phyloP scores from a whole-genome alignment of 2,113 vertebrate species.

The Epinephelus lanceolatus region DNA sequence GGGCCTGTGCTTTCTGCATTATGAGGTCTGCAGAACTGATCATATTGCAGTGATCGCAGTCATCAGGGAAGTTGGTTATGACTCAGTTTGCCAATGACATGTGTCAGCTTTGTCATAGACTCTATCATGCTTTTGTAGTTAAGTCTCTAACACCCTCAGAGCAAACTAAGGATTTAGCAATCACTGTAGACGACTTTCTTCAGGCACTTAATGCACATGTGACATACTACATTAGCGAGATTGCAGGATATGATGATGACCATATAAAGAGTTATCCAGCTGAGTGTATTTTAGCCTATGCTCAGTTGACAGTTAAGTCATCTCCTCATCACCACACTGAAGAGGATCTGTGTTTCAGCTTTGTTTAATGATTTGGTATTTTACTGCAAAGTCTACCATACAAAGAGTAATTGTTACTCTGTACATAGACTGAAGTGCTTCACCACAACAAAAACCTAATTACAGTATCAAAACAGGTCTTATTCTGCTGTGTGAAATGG shows the following conservation, averaged over 20 bases:
- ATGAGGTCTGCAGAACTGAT: not conserved
- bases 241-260: not conserved
- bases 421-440: not conserved
- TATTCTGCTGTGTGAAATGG: not conserved
- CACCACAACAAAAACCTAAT: no score
- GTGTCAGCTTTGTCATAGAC: not conserved
- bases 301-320: not conserved
- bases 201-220: not conserved
- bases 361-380: not conserved
- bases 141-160: not conserved
- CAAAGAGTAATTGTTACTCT: not conserved
- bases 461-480: no score
- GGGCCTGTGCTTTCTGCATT: not conserved
- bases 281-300: not conserved
- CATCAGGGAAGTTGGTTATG: not conserved
- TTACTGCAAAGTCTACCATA: not conserved
- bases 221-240: not conserved
- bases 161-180: not conserved
- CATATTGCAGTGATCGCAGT: not conserved
- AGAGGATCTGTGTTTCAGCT: not conserved
- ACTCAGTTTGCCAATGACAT: not conserved
- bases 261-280: not conserved
- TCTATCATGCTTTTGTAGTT: not conserved
- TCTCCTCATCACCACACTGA: not conserved
- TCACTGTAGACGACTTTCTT: not conserved